Conservation (phyloP, 2,113 vertebrate genomes). For the Corvus hawaiiensis region DNA sequence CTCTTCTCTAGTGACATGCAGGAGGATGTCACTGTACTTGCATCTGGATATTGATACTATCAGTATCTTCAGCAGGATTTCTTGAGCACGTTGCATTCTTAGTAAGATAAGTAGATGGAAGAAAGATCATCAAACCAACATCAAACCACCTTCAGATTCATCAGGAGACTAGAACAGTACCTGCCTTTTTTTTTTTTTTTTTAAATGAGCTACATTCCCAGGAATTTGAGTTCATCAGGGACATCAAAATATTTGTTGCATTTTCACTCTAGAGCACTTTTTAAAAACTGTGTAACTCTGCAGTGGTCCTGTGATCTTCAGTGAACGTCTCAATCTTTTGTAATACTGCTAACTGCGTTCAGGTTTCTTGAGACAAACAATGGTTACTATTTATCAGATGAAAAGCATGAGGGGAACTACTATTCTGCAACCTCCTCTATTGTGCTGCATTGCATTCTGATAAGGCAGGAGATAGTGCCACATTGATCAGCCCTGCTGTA, state of each 20-base stretch:
- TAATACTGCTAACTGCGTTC: background rate
- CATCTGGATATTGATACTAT: background rate
- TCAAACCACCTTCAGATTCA: background rate
- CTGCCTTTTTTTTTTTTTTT: background rate
- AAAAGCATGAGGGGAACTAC: background rate
- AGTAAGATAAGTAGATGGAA: background rate
- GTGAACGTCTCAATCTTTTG: background rate
- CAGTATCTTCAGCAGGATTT: background rate
- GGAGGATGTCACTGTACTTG: background rate
- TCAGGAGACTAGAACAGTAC: background rate
- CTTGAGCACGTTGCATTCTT: background rate
- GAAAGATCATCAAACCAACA: background rate
- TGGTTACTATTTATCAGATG: background rate
- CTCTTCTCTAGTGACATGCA: background rate
- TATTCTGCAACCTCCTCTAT: background rate
- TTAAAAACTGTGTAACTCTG: background rate
- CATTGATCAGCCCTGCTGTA: background rate
- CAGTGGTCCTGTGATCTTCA: background rate
- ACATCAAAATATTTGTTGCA: background rate
- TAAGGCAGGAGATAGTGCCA: background rate
- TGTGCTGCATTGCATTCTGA: background rate
- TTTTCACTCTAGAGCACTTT: background rate
- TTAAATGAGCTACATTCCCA: background rate
- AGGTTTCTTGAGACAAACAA: background rate
- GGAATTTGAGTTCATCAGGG: background rate